phyloP scores from a whole-genome alignment of 2,113 vertebrate species.

The Ploceus nigricollis region DNA sequence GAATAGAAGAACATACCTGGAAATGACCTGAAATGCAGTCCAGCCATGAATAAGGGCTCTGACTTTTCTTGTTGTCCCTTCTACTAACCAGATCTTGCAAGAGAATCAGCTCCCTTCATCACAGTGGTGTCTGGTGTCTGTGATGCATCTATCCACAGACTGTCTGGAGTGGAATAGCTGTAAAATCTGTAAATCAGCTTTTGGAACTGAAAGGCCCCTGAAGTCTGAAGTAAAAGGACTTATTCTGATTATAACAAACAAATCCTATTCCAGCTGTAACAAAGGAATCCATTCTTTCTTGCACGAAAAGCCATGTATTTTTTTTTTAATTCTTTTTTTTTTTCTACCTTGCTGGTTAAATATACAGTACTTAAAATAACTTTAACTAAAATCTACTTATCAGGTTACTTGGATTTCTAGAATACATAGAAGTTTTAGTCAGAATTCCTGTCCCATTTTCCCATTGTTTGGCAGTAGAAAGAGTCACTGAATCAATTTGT shows the following conservation, averaged over 20 bases:
- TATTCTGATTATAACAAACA: not conserved
- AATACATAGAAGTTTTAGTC: not conserved
- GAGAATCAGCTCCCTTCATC: not conserved
- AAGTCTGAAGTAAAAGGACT: not conserved
- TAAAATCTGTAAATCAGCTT: not conserved
- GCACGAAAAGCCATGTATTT: not conserved
- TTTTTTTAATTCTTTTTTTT: too few species aligned
- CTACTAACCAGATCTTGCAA: not conserved
- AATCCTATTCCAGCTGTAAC: not conserved
- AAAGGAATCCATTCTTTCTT: not conserved
- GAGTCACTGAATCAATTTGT: not conserved
- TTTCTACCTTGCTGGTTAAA: not conserved
- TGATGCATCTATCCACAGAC: not conserved
- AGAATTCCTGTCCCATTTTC: conserved; percentile 5
- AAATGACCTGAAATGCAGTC: not conserved
- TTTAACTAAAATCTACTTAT: not conserved
- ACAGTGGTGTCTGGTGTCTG: not conserved
- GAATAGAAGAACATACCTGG: not conserved
- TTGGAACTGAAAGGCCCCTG: not conserved
- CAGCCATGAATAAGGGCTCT: not conserved
- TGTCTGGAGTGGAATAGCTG: not conserved
- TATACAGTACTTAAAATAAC: not conserved
- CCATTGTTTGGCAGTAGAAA: not conserved
- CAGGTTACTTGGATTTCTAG: not conserved
- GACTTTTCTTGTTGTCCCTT: not conserved